These are phyloP conservation scores for Tetanocera ferruginea DNA, from an alignment of 2,888 invertebrate species.

Conservation along the genomic window DNA sequence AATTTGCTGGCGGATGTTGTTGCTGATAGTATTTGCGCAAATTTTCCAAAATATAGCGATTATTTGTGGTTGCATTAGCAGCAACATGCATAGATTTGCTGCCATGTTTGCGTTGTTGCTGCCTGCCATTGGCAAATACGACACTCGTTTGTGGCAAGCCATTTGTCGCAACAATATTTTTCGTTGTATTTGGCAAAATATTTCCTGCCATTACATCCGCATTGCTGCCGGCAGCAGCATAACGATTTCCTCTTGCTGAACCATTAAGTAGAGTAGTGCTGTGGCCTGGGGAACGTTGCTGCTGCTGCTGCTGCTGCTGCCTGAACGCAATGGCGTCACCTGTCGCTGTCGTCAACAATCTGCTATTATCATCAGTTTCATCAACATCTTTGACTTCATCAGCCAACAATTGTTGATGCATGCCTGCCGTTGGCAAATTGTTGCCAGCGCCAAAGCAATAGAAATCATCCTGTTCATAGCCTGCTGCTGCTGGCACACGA, in stretches of 20 bases:
- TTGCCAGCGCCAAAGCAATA: neutral
- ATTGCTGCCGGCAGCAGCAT: conserved; percentile 30
- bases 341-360: conserved; percentile 48
- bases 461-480: neutral
- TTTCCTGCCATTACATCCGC: conserved; percentile 40
- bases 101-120: conserved; percentile 36
- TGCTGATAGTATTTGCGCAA: conserved; percentile 67
- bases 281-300: conserved; percentile 22
- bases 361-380: conserved; percentile 32
- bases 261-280: conserved; percentile 38
- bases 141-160: conserved; percentile 37
- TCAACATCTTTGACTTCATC: neutral
- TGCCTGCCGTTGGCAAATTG: neutral
- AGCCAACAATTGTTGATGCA: neutral
- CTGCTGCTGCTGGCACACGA: neutral
- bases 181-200: conserved; percentile 41
- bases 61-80: conserved; percentile 53
- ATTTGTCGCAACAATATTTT: conserved; percentile 45
- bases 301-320: conserved; percentile 18
- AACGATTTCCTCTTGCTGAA: conserved; percentile 36
- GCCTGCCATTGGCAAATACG: conserved; percentile 17
- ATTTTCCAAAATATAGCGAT: conserved; percentile 64
- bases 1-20: conserved; percentile 60
- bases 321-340: neutral
- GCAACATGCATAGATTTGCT: conserved; percentile 37